phyloP scores from a whole-genome alignment of 2,888 invertebrate species.

The Stenotaenia linearis region DNA sequence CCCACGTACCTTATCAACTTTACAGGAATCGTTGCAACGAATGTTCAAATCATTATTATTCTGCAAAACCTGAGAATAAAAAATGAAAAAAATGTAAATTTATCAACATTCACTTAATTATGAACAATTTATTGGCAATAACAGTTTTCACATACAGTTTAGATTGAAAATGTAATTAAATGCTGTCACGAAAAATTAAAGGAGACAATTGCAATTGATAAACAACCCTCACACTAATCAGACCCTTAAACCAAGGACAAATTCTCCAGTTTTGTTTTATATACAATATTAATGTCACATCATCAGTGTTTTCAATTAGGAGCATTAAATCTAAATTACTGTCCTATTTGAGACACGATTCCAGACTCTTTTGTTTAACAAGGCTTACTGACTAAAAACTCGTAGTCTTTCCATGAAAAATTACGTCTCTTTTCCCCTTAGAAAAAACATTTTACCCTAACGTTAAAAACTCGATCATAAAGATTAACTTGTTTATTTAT shows the following conservation, averaged over 20 bases:
- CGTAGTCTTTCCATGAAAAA: neutral
- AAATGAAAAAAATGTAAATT: conserved; percentile 13
- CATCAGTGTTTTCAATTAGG: conserved; percentile 8
- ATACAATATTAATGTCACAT: neutral
- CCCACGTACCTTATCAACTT: conserved; percentile 62
- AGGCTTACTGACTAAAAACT: neutral
- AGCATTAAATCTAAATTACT: conserved; percentile 19
- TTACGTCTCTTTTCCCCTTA: neutral
- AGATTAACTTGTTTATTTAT: neutral
- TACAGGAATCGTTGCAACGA: conserved; percentile 64
- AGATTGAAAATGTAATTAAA: neutral
- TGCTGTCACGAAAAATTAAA: neutral
- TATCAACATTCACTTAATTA: neutral
- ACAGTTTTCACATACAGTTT: neutral
- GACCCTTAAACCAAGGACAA: conserved; percentile 7
- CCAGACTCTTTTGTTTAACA: neutral
- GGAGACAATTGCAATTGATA: neutral
- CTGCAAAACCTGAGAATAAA: conserved; percentile 13
- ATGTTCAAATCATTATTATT: conserved; percentile 53
- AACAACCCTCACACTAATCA: neutral
- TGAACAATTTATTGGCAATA: neutral
- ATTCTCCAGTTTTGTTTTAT: neutral
- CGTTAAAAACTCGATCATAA: neutral
- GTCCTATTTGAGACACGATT: neutral
- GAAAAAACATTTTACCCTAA: neutral